Evolutionary conservation across 2,113 vertebrate genomes (phyloP).

Genomic region (Passer montanus): DNA sequence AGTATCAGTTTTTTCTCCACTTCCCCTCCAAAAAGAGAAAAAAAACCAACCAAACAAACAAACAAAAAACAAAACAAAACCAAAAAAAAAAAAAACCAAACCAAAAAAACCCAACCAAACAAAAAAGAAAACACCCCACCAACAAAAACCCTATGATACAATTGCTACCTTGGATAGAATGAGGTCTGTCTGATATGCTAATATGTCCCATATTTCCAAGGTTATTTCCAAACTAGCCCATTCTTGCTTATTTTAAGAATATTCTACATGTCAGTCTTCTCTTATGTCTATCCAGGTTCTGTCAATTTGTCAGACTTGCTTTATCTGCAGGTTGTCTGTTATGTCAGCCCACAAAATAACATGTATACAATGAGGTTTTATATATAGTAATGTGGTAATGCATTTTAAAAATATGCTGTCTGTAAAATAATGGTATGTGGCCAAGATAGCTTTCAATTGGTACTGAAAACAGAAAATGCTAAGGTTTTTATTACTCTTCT

Average conservation of each 20-base stretch:
- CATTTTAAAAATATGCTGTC: neutral
- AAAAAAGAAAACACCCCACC: neutral
- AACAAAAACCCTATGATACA: neutral
- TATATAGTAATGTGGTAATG: neutral
- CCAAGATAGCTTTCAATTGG: neutral
- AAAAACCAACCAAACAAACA: no score
- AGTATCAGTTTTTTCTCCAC: neutral
- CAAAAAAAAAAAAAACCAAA: fast-evolving
- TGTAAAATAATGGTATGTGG: neutral
- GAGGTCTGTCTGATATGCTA: neutral
- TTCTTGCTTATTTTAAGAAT: neutral
- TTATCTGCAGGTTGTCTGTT: neutral
- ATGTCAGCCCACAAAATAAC: neutral
- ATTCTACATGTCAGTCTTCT: neutral
- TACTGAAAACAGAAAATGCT: neutral
- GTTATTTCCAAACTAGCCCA: neutral
- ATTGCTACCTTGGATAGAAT: neutral
- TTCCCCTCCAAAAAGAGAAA: neutral
- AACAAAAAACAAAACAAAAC: no score
- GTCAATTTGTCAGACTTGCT: neutral
- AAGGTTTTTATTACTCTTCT: neutral
- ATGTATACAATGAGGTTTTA: neutral
- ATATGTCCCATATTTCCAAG: neutral
- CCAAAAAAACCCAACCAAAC: neutral
- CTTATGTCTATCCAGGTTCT: neutral